Conservation (phyloP, 2,888 invertebrate species). For the Phasia obesa region DNA sequence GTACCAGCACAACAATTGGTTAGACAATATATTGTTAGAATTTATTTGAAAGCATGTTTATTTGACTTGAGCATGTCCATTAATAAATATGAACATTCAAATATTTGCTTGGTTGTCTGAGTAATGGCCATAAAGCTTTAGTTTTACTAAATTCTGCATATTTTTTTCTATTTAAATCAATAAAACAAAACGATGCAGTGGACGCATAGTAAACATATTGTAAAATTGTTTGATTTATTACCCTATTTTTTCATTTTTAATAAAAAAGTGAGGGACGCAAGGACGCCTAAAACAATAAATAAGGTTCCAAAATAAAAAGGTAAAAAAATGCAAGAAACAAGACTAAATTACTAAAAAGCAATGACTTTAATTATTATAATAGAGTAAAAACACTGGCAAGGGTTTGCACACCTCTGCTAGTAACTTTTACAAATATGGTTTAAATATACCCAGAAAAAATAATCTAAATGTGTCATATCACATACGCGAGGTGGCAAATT, state of each 20-base stretch:
- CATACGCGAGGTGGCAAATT: too few species aligned
- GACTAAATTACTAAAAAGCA: too few species aligned
- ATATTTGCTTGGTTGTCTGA: conserved; percentile 47
- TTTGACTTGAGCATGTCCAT: conserved; percentile 13
- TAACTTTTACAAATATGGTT: too few species aligned
- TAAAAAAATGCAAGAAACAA: too few species aligned
- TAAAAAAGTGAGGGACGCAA: background rate
- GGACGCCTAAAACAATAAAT: too few species aligned
- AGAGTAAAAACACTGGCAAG: too few species aligned
- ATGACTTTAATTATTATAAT: too few species aligned
- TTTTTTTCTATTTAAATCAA: conserved; percentile 4
- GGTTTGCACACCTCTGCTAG: too few species aligned
- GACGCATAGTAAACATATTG: background rate
- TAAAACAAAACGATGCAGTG: conserved; percentile 1
- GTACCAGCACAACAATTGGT: conserved; percentile 19
- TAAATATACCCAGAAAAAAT: too few species aligned
- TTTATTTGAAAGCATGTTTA: conserved; percentile 23
- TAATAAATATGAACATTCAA: conserved; percentile 31
- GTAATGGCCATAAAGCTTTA: conserved; percentile 17
- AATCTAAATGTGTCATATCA: too few species aligned
- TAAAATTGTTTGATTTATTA: background rate
- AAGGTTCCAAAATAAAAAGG: too few species aligned
- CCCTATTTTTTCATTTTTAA: background rate
- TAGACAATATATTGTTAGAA: conserved; percentile 11
- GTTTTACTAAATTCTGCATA: conserved; percentile 7